Evolutionary conservation across 2,888 invertebrate species (phyloP).

Genomic region (Lagria hirta): DNA sequence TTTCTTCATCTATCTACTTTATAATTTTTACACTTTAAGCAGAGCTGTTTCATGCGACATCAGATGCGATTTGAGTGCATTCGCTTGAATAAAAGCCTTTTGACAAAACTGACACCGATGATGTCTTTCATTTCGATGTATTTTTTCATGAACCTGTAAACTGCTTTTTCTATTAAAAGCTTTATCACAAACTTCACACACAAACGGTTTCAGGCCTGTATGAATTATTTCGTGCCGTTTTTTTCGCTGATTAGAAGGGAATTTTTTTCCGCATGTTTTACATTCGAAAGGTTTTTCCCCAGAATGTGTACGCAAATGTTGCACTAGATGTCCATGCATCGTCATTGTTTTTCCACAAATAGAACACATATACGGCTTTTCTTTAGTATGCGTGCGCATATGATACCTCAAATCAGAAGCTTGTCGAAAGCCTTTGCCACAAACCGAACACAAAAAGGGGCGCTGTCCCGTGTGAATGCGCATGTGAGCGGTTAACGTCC

Average conservation of each 20-base stretch:
- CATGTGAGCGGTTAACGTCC: slow-evolving; percentile 49
- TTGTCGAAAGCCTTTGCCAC: slow-evolving; percentile 41
- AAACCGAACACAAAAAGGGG: slow-evolving; percentile 33
- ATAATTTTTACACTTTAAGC: too few relatives aligned
- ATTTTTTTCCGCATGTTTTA: slow-evolving; percentile 40
- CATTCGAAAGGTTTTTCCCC: slow-evolving; percentile 45
- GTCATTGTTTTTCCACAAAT: slow-evolving; percentile 48
- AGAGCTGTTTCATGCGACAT: slow-evolving; percentile 11
- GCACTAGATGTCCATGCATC: slow-evolving; percentile 47
- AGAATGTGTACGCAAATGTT: slow-evolving; percentile 43
- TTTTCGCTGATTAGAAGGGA: slow-evolving; percentile 39
- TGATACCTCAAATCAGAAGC: slow-evolving; percentile 47
- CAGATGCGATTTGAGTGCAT: slow-evolving; percentile 38
- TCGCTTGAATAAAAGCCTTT: slow-evolving; percentile 43
- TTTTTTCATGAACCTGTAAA: slow-evolving; percentile 42
- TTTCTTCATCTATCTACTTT: too few relatives aligned
- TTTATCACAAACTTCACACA: slow-evolving; percentile 42
- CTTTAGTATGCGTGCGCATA: slow-evolving; percentile 49
- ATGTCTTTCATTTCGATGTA: slow-evolving; percentile 41
- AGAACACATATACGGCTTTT: slow-evolving; percentile 48
- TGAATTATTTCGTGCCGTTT: slow-evolving; percentile 43
- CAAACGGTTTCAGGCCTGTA: slow-evolving; percentile 41
- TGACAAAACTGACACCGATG: slow-evolving; percentile 42
- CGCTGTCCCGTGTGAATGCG: slow-evolving; percentile 47
- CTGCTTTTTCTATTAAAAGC: slow-evolving; percentile 39